Base-by-base conservation (phyloP, 2,888 invertebrate genomes). In the Lapara coniferarum region DNA sequence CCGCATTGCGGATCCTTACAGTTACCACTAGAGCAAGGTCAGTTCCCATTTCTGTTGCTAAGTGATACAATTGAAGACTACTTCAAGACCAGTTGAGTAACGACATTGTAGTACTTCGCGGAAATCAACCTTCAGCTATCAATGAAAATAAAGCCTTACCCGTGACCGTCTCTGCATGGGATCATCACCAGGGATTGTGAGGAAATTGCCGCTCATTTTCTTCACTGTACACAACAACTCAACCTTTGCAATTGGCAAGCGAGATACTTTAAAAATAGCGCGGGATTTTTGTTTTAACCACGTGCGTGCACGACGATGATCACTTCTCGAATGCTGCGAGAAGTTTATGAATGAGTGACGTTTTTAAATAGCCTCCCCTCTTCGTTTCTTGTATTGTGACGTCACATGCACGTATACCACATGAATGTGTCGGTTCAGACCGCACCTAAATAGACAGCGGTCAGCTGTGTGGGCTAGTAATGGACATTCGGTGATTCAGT, bases 311-410 rank as follows among this genome's bases (percentile, higher is more conserved):
- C 88, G 86, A 73, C 86, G 83, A 75, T 79, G 80, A 77, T 82
- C 85, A 77, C 78, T 80, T 77, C 81, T 82, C 80, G 80, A 91
- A 88, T 93, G 90, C 78, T 85, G 81, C 75, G 75, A 73, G 69
- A 78, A 80, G 79, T 90, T 93, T 86, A 91, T 93, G 93, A 93
- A 93, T 93, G 93, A 80, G 84, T 93, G 93, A 93, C 93, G 93
- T 89, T 88, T 49, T 89, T 87, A 89, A 88, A 90, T 90, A 89
- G 80, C 79, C 75, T 76, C 77, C 82, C 77, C 77, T 73, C 83
- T 71, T 67, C 66, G 68, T 69, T 66, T 69, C 71, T 71, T 71
- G 72, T 78, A 68, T 72, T 70, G 81, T 86, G 89, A 89, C 89
- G 89, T 86, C 81, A 82, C 74, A 75, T 75, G 76, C 77, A 78